These are phyloP conservation scores for Psilopogon haemacephalus DNA, from an alignment of 2,113 vertebrate genomes.

Conservation along the genomic window DNA sequence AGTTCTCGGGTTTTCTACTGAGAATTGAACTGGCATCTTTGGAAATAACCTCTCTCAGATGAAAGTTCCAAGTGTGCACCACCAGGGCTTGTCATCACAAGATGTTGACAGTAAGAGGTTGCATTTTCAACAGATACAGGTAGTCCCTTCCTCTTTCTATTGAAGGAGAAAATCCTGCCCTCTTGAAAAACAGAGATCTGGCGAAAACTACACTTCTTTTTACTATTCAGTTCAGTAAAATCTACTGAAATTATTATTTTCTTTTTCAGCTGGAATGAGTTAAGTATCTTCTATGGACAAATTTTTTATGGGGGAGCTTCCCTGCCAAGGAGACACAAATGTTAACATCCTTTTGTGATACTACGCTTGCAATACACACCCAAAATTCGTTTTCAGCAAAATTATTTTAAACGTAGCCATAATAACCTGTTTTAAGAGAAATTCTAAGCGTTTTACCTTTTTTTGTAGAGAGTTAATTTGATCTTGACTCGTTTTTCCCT, in stretches of 20 bases:
- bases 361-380: background rate
- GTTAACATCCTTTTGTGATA: background rate
- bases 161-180: background rate
- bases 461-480: background rate
- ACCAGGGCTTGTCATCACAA: background rate
- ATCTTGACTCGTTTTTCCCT: background rate
- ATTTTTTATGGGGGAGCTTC: background rate
- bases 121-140: background rate
- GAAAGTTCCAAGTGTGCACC: background rate
- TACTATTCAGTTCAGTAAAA: background rate
- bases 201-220: background rate
- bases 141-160: background rate
- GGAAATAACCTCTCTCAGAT: background rate
- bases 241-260: background rate
- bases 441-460: background rate
- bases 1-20: background rate
- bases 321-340: background rate
- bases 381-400: background rate
- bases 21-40: background rate
- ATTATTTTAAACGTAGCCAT: background rate
- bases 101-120: background rate
- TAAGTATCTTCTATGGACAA: background rate
- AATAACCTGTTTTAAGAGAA: background rate
- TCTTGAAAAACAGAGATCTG: background rate
- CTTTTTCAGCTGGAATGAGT: background rate